Evolutionary conservation across 37 sponge, comb jelly and placozoan species (phyloP), one percentile per base, ranked within the genome.

Genomic region (Theonella swinhoei): DNA sequence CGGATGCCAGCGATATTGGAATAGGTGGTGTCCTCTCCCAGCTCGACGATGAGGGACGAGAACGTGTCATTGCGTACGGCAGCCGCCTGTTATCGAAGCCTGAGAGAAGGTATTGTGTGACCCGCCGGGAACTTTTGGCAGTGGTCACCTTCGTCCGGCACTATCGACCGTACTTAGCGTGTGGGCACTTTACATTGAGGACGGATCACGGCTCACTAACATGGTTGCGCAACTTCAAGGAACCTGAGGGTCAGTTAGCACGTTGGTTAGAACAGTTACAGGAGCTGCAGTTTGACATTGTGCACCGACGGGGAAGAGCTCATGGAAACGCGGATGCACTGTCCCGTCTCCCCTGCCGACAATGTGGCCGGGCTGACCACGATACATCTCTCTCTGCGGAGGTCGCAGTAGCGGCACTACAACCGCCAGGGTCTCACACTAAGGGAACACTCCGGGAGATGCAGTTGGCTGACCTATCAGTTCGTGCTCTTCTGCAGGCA

Each of bases 261-360:
- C 7, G 83, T 28, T 82, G 74, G 75, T 60, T 74, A 14, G 74
- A 82, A 42, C 62, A 36, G 39, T 74, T 82, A 23, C 74, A 72
- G 62, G 64, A 82, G 39, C 73, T 60, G 29, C 25, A 59, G 25
- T 82, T 82, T 72, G 74, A n/a, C 23, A 54, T 82, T 62, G 64
- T 76, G 0, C 85, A 84, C 33, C 64, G 74, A 33, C 24, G 62
- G 28, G 83, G 83, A 74, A 78, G 26, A 25, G 29, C n/a, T 24
- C 72, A 82, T 58, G 74, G 37, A 29, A 82, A 82, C 39, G 83
- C 74, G n/a, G 83, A 82, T 73, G 83, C 83, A 24, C 74, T 82
- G 26, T 82, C 83, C 25, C 14, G 62, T 25, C n/a, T 64, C 28
- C 64, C 64, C 64, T 64, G 64, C 64, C n/a, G 64, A 64, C 64